Conservation (phyloP, 2,888 invertebrate species). For the Tuta absoluta region DNA sequence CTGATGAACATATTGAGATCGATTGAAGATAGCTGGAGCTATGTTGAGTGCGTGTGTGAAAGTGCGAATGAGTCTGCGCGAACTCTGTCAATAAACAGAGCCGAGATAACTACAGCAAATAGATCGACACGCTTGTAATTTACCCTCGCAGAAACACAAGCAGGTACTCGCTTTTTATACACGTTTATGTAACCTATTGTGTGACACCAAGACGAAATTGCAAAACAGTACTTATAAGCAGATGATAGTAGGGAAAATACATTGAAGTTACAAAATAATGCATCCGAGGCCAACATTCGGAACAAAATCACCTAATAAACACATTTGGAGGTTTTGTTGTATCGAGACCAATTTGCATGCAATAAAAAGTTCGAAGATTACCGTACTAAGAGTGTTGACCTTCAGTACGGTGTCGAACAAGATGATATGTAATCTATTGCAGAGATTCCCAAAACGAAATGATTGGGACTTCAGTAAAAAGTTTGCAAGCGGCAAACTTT, state of each 20-base stretch:
- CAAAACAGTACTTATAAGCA: neutral
- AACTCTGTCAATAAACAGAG: neutral
- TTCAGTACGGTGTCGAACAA: slow-evolving; percentile 20
- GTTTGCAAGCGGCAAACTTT: too few relatives aligned
- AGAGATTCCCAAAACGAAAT: neutral
- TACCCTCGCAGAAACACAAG: slow-evolving; percentile 6
- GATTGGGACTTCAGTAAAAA: too few relatives aligned
- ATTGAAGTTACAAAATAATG: slow-evolving; percentile 14
- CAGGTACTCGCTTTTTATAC: slow-evolving; percentile 6
- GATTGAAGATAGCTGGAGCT: neutral
- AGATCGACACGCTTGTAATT: slow-evolving; percentile 11
- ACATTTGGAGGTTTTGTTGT: slow-evolving; percentile 10
- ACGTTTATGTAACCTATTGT: slow-evolving; percentile 6
- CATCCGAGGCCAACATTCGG: slow-evolving; percentile 7
- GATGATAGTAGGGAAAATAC: slow-evolving; percentile 9
- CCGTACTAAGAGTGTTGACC: slow-evolving; percentile 21
- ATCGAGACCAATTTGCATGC: slow-evolving; percentile 15
- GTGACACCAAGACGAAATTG: slow-evolving; percentile 3
- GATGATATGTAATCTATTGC: slow-evolving; percentile 18
- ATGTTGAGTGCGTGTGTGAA: slow-evolving; percentile 1
- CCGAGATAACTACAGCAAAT: slow-evolving; percentile 2
- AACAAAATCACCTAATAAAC: slow-evolving; percentile 19
- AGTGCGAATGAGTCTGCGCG: neutral
- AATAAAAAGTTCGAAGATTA: slow-evolving; percentile 21
- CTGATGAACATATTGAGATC: slow-evolving; percentile 11